phyloP scores from a whole-genome alignment of 1,140 invertebrate genomes.

The Drosophila virilis region DNA sequence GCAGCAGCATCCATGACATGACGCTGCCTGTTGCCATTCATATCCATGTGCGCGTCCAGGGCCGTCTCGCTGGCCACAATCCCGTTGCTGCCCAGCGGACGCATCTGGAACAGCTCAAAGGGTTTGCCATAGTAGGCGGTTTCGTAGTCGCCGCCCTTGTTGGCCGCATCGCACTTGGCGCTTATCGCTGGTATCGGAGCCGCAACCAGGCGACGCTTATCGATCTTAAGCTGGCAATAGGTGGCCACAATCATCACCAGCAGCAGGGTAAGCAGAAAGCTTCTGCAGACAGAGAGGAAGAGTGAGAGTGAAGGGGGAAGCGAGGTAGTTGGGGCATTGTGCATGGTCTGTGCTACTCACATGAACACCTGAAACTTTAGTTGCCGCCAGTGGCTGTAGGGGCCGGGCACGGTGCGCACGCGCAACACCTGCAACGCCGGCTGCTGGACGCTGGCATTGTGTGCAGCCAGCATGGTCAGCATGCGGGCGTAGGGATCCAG shows the following conservation, averaged over 20 bases:
- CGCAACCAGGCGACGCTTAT: slow-evolving; percentile 53
- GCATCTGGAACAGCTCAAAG: slow-evolving; percentile 83
- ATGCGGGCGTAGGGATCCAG: slow-evolving; percentile 85
- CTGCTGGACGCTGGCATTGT: slow-evolving; percentile 56
- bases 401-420: slow-evolving; percentile 89
- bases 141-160: slow-evolving; percentile 36
- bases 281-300: slow-evolving; percentile 37
- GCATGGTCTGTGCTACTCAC: slow-evolving; percentile 85
- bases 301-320: background rate
- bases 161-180: slow-evolving; percentile 62
- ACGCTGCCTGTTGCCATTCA: slow-evolving; percentile 59
- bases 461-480: slow-evolving; percentile 72
- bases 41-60: slow-evolving; percentile 49
- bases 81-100: slow-evolving; percentile 58
- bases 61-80: slow-evolving; percentile 32
- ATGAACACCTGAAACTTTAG: slow-evolving; percentile 89
- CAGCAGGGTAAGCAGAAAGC: slow-evolving; percentile 70
- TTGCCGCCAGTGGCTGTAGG: slow-evolving; percentile 88
- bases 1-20: background rate
- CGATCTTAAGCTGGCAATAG: slow-evolving; percentile 71
- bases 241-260: slow-evolving; percentile 74
- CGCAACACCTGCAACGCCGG: slow-evolving; percentile 85
- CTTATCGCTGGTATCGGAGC: slow-evolving; percentile 73
- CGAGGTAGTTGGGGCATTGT: background rate
- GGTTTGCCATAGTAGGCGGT: slow-evolving; percentile 66